Evolutionary conservation across 2,113 vertebrate species (phyloP), one percentile per base, ranked within the genome.

Genomic region (Anseranas semipalmata): DNA sequence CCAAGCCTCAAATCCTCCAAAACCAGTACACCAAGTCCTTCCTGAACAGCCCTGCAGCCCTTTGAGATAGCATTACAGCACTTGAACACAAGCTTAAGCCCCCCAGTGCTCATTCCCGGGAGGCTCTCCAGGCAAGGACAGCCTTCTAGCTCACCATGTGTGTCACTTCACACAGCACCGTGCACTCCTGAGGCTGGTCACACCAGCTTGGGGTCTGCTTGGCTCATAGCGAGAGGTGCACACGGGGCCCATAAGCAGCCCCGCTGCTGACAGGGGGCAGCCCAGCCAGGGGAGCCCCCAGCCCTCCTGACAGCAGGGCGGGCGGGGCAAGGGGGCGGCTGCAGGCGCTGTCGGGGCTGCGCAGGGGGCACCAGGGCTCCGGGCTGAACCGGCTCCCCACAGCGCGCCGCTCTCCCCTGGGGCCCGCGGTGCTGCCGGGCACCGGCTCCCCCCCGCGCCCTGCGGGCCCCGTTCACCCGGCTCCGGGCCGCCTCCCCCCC

Each of bases 121-220:
- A 5, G 50, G 39, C 80, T 85, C 37, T 41, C 62, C 77, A 3
- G 65, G 46, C 46, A 56, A n/a, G 35, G 52, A 16, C 37, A 55
- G 78, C 5, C 68, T 24, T 28, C 60, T 16, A 45, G 52, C n/a
- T 19, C 85, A 9, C 25, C 1, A 9, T 9, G 4, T 9, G 4
- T 25, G 60, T 12, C 59, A 8, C 59, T 59, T 13, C 35, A 53
- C 15, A 1, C 52, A 25, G 3, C 66, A 24, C 6, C 46, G 16
- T 37, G 4, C 37, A 48, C 1, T 65, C 33, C 71, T 14, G 11
- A 24, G 16, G 60, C 5, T 21, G 70, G 2, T 15, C 1, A 0
- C 73, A 37, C 15, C 91, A 48, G 41, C 37, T 6, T 32, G 45
- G 20, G 79, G 33, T 21, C 73, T 17, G 66, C 79, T 60, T 2